Percentiles rank a stretch among this genome's conserved stretches.
These are phyloP conservation scores for Sinohyriopsis cumingii DNA, from an alignment of 2,888 invertebrate species.

Conservation along the genomic window DNA sequence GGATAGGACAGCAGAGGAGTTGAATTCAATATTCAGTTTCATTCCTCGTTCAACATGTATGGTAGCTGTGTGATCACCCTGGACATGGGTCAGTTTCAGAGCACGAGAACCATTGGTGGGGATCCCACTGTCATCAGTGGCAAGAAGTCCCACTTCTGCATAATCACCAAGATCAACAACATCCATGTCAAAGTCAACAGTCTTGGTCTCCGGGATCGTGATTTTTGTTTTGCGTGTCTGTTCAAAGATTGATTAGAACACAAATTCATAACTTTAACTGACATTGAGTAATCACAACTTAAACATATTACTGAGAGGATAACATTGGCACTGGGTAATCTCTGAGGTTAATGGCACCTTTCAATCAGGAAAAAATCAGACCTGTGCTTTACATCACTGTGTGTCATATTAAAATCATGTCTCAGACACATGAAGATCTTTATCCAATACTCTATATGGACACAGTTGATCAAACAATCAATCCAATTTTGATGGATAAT, in stretches of 20 bases:
- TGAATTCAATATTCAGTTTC: constrained; percentile 56
- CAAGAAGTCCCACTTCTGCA: constrained; percentile 56
- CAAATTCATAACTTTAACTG: background rate
- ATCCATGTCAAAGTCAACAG: constrained; percentile 43
- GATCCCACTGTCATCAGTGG: constrained; percentile 40
- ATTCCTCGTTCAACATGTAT: constrained; percentile 50
- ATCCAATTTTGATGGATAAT: too few species aligned
- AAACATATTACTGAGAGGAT: too few species aligned
- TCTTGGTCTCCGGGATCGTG: constrained; percentile 41
- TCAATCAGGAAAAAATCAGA: background rate
- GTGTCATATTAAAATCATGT: background rate
- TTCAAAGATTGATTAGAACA: constrained; percentile 3
- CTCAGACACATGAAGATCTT: background rate
- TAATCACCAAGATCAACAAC: constrained; percentile 50
- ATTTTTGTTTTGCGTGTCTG: constrained; percentile 48
- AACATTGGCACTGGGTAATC: too few species aligned
- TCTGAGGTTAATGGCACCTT: background rate
- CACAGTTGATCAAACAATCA: too few species aligned
- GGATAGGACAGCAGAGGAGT: constrained; percentile 45
- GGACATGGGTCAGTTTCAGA: constrained; percentile 36
- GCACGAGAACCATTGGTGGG: constrained; percentile 26
- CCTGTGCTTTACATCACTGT: background rate
- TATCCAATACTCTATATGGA: too few species aligned
- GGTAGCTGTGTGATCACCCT: constrained; percentile 55
- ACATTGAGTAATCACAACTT: too few species aligned